Evolutionary conservation across 1,140 invertebrate species (phyloP).

Genomic region (Aphelinus certus): DNA sequence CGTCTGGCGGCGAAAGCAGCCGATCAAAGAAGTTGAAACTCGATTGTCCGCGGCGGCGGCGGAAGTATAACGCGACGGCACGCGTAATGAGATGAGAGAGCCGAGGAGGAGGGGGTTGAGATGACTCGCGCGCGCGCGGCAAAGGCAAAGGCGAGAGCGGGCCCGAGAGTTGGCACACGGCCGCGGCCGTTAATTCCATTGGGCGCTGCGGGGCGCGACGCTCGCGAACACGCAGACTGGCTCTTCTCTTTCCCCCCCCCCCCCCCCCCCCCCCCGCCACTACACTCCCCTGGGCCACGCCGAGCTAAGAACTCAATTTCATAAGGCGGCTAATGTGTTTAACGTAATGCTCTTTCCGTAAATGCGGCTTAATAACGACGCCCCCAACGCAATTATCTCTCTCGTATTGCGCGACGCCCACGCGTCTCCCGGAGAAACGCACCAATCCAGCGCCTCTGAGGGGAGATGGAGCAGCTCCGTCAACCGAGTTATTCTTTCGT

Average conservation of each 20-base stretch:
- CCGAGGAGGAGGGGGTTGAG: background rate
- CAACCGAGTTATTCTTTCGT: too few species aligned
- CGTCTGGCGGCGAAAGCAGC: background rate
- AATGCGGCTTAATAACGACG: constrained; percentile 40
- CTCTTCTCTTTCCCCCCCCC: too few species aligned
- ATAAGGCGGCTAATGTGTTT: constrained; percentile 37
- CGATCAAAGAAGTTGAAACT: constrained; percentile 32
- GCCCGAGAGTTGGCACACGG: constrained; percentile 30
- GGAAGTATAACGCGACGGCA: constrained; percentile 40
- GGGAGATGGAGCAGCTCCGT: background rate
- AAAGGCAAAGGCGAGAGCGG: constrained; percentile 24
- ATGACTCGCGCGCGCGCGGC: constrained; percentile 3
- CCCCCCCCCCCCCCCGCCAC: background rate
- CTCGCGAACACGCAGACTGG: too few species aligned
- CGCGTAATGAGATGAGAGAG: constrained; percentile 24
- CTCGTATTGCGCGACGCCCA: constrained; percentile 11
- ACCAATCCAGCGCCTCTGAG: background rate
- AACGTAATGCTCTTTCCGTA: constrained; percentile 41
- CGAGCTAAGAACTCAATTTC: constrained; percentile 40
- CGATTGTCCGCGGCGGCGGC: constrained; percentile 5
- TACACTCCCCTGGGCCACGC: background rate
- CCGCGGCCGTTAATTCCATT: constrained; percentile 35
- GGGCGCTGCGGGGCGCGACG: background rate
- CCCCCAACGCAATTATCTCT: constrained; percentile 36
- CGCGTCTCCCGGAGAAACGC: background rate